Base-by-base conservation (phyloP, 2,888 invertebrate species). In the Cheilosia soror region DNA sequence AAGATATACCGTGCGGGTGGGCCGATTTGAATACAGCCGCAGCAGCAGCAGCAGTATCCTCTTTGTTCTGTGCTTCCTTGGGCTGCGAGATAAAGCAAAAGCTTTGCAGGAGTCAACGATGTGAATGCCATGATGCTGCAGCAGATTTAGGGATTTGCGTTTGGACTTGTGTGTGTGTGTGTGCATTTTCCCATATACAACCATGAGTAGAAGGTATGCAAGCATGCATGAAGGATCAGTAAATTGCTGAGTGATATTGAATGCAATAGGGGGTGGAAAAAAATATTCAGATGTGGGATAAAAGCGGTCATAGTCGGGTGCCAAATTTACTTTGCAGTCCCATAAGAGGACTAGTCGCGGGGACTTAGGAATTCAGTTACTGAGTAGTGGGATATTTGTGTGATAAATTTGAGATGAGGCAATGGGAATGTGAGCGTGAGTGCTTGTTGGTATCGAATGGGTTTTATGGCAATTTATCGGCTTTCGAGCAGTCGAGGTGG, bases 211-310 rank as follows among this genome's bases (percentile, higher is more conserved):
- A 66, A 73, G 73, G 69, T 79, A 80, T 63, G 37, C 37, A 20
- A 15, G 80, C 75, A 85, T 85, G 84, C 80, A 85, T 81, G 81
- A 85, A 55, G 84, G 71, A 85, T 85, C 84, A 80, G 75, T 79
- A 75, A 80, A 84, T 76, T 85, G 80, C 75, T 80, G 80, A 75
- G 84, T 76, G 75, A 80, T 84, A 80, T 84, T 80, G 80, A 47
- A 71, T 84, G 80, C 80, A 81, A 25, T 27, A 55, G 25, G 31
- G 20, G 20, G 25, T 37, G 20, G 20, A 63, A 25, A 47, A n/a
- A 57, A 42, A 69, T 57, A 49, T 29, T 11, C 29, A 44, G 37
- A 13, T 13, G 20, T 44, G 29, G 42, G 31, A 49, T 57, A 15
- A 31, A 55, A 13, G 5, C 13, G 44, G 55, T 51, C 63, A 65